Evolutionary conservation across 2,888 invertebrate species (phyloP), one percentile per base, ranked within the genome.

Genomic region (Tricholauxania praeusta): DNA sequence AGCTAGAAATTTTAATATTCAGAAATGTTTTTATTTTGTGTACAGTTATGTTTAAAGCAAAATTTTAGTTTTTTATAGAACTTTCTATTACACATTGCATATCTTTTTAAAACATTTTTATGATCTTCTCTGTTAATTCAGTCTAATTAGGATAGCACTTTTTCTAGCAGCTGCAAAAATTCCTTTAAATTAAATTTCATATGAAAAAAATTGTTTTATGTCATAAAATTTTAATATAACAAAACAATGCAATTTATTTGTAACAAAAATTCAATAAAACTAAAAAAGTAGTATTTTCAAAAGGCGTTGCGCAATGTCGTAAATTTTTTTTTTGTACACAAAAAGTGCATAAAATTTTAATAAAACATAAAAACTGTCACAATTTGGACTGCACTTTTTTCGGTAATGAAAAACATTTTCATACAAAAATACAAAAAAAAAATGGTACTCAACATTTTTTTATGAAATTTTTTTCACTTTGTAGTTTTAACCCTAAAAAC

Each of bases 321-420:
- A 3, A 28, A 57, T 28, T 28, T 57, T 17, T 57, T 3, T 57
- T 57, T 57, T 5, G 12, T 39, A 32, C n/a, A 63, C 8, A 47
- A 63, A 48, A 48, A 63, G 17, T 63, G 63, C 63, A 63, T 48
- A 63, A 63, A 63, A 48, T 63, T 48, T 59, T 4, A 68, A 73
- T 51, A 63, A 28, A 69, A 57, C 17, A 73, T 17, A 63, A 65
- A 76, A 81, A 75, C 71, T 73, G 71, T 77, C 78, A 63, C 48
- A 63, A 63, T 47, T 39, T 63, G 17, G n/a, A 39, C 8, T 7
- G 39, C 10, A 39, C 10, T 10, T 39, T 10, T 39, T 39, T 39
- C 5, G 39, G 10, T 10, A 39, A 39, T 39, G 10, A 4, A 39
- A 39, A 10, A 39, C 8, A 10, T 10, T 39, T 39, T 39, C 5